Evolutionary conservation across 2,113 vertebrate genomes (phyloP).

Genomic region (Engystomops pustulosus): DNA sequence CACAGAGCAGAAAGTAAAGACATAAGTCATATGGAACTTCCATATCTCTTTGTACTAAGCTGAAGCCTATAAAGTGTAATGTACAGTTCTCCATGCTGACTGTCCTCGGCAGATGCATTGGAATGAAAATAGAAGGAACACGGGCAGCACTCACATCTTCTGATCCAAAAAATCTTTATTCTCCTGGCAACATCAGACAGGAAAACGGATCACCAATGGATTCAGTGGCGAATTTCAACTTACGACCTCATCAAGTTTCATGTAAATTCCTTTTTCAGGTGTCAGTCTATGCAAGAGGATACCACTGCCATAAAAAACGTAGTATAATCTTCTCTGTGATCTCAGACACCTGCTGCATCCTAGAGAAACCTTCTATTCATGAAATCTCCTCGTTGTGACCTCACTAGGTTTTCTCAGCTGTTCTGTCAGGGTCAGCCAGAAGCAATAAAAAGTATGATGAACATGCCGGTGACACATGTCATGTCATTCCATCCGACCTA

Average conservation of each 20-base stretch:
- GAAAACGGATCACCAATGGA: background rate
- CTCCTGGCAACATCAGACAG: too few relatives aligned
- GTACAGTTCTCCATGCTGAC: background rate
- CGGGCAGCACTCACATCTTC: too few relatives aligned
- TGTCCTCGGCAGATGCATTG: background rate
- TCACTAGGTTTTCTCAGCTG: conserved; percentile 49
- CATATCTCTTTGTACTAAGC: background rate
- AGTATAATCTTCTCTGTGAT: conserved; percentile 25
- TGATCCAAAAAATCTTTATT: too few relatives aligned
- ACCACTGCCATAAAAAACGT: conserved; percentile 33
- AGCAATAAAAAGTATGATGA: conserved; percentile 13
- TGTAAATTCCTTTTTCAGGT: conserved; percentile 39
- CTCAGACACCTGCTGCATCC: conserved; percentile 29
- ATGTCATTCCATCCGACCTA: too few relatives aligned
- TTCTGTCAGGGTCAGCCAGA: conserved; percentile 2
- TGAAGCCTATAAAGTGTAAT: background rate
- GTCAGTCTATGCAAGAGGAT: conserved; percentile 10
- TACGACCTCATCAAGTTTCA: background rate
- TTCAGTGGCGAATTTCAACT: conserved; percentile 4
- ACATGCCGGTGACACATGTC: conserved; percentile 8
- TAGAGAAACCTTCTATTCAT: background rate
- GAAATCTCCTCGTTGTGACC: conserved; percentile 5
- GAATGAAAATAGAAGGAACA: too few relatives aligned
- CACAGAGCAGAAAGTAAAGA: too few relatives aligned
- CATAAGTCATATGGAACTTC: too few relatives aligned